Conservation (phyloP, 2,113 vertebrate genomes). For the Vulpes ferrilata region DNA sequence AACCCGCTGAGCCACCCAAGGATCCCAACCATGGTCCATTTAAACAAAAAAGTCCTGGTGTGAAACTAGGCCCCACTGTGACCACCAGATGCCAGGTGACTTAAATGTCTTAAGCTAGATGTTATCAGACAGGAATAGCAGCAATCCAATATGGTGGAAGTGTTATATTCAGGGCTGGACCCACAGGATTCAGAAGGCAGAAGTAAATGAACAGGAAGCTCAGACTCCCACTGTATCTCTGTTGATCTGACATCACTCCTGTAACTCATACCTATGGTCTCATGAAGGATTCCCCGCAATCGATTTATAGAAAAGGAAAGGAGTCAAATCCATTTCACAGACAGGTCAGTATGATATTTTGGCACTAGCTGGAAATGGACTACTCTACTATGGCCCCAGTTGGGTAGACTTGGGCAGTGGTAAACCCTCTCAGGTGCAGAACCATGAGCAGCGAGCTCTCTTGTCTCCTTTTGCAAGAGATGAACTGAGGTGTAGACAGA, state of each 20-base stretch:
- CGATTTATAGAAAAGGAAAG: background rate
- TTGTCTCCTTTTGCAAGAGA: background rate
- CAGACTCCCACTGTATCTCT: background rate
- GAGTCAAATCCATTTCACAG: background rate
- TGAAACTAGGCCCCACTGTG: background rate
- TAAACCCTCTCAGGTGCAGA: background rate
- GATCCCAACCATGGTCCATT: background rate
- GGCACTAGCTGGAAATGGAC: background rate
- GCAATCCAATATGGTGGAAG: background rate
- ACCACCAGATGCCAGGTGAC: background rate
- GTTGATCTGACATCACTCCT: background rate
- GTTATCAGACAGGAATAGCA: background rate
- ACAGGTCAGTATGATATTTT: background rate
- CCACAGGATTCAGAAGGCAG: background rate
- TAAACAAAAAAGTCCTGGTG: background rate
- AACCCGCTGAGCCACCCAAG: too few relatives aligned
- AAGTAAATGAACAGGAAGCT: background rate
- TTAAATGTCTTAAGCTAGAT: background rate
- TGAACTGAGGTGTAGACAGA: background rate
- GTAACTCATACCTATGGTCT: background rate
- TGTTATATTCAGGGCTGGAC: background rate
- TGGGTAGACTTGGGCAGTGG: background rate
- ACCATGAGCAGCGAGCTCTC: background rate
- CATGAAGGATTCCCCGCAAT: background rate
- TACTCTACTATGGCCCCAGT: background rate